Evolutionary conservation across 2,888 invertebrate genomes (phyloP), one percentile per base, ranked within the genome.

Genomic region (Bombylius major): DNA sequence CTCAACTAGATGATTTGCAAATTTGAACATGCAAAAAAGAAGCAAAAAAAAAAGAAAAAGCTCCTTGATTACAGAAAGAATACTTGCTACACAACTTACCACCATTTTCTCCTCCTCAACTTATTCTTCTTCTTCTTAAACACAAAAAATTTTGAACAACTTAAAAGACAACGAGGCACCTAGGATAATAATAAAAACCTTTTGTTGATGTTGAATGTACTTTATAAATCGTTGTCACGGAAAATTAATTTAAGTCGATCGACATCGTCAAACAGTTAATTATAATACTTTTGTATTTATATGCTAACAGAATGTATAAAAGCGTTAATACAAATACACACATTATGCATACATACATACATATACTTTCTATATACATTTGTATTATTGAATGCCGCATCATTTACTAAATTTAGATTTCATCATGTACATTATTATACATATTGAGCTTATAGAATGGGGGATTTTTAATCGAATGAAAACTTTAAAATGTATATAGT

Each of bases 1-100:
- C 54, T 54, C 54, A 49, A 54, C 54, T 54, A 50, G 50, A 54
- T 54, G 54, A 54, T 54, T 54, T 54, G 50, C 50, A 54, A 45
- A 50, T 54, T 54, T 54, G 14, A 49, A 36, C 23, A 42, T 11
- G 4, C 11, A 4, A 7, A 42, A 8, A 42, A 8, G 4, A 42
- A 11, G 11, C 8, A 42, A 42, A 42, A 36, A 36, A 14, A n/a
- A 23, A 11, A 42, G 6, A 11, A 42, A 42, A 11, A 42, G 5
- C 1, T 42, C 4, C 5, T 11, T 42, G 39, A 50, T 50, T 54
- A 39, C 54, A 32, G 23, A 23, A 23, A 23, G 23, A 23, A 23
- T 23, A 23, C 23, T 23, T 23, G 23, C 23, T 23, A 23, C 23
- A 23, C 23, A 23, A 23, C 3, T 23, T 23, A 23, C 23, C 23